Conservation (phyloP, 1,140 invertebrate genomes). For the Liolophura sinensis region DNA sequence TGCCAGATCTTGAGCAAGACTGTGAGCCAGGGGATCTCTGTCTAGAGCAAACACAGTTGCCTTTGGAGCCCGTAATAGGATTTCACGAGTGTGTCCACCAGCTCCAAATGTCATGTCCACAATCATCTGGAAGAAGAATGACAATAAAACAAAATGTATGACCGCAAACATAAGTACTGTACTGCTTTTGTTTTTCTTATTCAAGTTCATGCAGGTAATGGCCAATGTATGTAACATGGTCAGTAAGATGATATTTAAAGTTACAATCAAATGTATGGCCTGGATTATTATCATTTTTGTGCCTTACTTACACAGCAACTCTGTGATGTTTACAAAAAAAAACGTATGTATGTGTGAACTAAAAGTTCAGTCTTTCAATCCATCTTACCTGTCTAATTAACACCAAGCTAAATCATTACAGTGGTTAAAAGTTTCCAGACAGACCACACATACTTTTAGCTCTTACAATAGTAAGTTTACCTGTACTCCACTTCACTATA, state of each 20-base stretch:
- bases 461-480: too few species aligned
- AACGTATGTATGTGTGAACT: too few species aligned
- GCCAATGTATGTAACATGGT: not conserved
- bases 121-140: constrained; percentile 26
- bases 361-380: not conserved
- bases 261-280: too few species aligned
- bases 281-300: too few species aligned
- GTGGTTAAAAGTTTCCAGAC: too few species aligned
- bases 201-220: not conserved
- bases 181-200: too few species aligned
- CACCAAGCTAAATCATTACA: too few species aligned
- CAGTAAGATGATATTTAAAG: not conserved
- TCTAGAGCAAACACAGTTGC: constrained; percentile 80
- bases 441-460: too few species aligned
- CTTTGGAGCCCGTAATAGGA: constrained; percentile 64
- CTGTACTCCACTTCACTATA: constrained; percentile 3
- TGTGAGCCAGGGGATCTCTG: constrained; percentile 79
- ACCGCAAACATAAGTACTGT: constrained; percentile 6
- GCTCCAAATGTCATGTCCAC: constrained; percentile 80
- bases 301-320: too few species aligned
- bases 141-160: constrained; percentile 4
- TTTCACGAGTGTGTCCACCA: constrained; percentile 79
- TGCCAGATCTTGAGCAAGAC: constrained; percentile 64
- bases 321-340: too few species aligned
- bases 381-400: too few species aligned